Base-by-base conservation (phyloP, 2,113 vertebrate species). In the Rhinolophus sinicus region DNA sequence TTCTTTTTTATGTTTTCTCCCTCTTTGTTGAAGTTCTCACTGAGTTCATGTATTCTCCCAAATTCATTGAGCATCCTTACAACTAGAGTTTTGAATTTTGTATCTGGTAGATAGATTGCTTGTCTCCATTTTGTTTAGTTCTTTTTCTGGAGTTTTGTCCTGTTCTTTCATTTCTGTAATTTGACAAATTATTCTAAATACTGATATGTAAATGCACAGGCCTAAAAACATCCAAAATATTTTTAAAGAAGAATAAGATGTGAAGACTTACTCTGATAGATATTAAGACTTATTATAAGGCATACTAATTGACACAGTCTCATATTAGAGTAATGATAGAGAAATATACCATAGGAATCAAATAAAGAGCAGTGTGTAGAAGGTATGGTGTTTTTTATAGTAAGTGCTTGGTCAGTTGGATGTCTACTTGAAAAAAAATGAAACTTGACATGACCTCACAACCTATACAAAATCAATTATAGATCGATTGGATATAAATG, bases 401-500 rank as follows among this genome's bases (percentile, higher is more conserved):
- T 60, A 88, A 54, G 10, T n/a, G 4, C 33, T 80, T 76, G 11
- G 13, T 67, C 12, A 78, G 38, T 8, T 73, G 26, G 19, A 47
- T 77, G 54, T 75, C n/a, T 88, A 33, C 28, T 83, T 92, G 26
- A 62, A 21, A 87, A 87, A 88, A 93, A 91, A 67, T 76, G 44
- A 72, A 83, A 73, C 30, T 81, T 26, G 14, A 40, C 18, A 19
- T 40, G 9, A 64, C 38, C 47, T 82, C 30, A 58, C 1, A 73
- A 21, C 14, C 19, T 65, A n/a, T 16, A 93, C 38, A 89, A 94
- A 94, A 77, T 75, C 92, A 92, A n/a, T 94, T 78, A 19, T 35
- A 72, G 54, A 50, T 54, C 16, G 18, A 88, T 70, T 30, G 9
- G 5, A 47, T 44, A 91, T 54, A 67, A 86, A 84, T 69, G 8